A percentile compares a stretch with the other conserved stretches of the same genome.
Conservation (phyloP, 2,888 invertebrate species). For the Polydrusus tereticollis region DNA sequence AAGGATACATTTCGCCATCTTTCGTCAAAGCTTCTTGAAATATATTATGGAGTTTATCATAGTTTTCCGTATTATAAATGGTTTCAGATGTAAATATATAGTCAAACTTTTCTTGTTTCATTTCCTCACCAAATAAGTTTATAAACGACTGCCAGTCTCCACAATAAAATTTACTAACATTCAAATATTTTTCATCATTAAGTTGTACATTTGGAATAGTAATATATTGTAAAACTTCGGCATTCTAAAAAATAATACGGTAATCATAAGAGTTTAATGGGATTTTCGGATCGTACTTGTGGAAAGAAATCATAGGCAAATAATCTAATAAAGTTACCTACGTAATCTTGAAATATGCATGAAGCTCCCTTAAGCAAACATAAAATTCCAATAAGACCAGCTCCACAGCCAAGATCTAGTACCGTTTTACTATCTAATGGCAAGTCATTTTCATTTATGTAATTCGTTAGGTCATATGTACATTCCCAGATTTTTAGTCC, state of each 20-base stretch:
- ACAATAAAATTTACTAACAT: conserved; percentile 70
- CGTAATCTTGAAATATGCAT: conserved; percentile 95
- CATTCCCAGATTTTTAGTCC: conserved; percentile 98
- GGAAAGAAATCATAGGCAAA: not conserved
- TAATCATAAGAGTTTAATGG: too few species aligned
- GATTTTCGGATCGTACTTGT: too few species aligned
- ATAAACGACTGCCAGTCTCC: conserved; percentile 76
- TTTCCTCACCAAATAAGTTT: conserved; percentile 67
- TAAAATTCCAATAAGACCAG: conserved; percentile 89
- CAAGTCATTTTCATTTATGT: conserved; percentile 69
- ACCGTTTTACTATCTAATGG: conserved; percentile 72
- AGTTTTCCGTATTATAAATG: conserved; percentile 87
- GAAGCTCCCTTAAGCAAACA: conserved; percentile 76
- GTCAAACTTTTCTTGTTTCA: conserved; percentile 75
- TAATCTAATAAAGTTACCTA: conserved; percentile 69
- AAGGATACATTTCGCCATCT: conserved; percentile 77
- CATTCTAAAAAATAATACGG: conserved; percentile 76
- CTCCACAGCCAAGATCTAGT: conserved; percentile 93
- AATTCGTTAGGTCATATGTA: conserved; percentile 82
- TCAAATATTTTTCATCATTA: conserved; percentile 69
- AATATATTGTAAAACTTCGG: conserved; percentile 82
- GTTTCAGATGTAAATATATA: conserved; percentile 93
- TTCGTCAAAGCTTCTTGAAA: conserved; percentile 74
- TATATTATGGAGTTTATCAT: conserved; percentile 79
- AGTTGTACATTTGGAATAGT: conserved; percentile 86